These are phyloP conservation scores for Prochilodus magdalenae DNA, from an alignment of 2,113 vertebrate species.

Conservation along the genomic window DNA sequence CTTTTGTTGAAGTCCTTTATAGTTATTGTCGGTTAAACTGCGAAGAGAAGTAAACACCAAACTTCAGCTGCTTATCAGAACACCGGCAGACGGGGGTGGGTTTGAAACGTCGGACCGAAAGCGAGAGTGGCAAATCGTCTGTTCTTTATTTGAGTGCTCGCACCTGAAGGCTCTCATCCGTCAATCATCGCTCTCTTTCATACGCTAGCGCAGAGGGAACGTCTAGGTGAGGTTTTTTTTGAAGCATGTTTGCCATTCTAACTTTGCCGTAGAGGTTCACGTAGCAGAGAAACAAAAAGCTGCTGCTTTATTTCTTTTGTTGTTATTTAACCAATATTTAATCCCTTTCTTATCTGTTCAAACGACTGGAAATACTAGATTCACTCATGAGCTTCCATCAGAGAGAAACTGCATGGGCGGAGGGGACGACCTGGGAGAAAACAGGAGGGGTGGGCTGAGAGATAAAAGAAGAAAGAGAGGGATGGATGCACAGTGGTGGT, in stretches of 20 bases:
- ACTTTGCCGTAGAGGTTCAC: not conserved
- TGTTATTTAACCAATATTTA: not conserved
- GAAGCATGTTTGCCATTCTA: not conserved
- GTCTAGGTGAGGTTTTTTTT: not conserved
- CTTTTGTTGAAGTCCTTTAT: not conserved
- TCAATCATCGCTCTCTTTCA: not conserved
- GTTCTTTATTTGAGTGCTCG: slow-evolving; percentile 19
- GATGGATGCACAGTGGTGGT: not conserved
- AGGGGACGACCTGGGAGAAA: slow-evolving; percentile 1
- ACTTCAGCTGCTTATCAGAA: not conserved
- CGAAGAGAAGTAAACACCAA: not conserved
- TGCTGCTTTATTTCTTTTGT: not conserved
- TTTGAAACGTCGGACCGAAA: not conserved
- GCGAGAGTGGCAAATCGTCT: not conserved
- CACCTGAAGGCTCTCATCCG: slow-evolving; percentile 17
- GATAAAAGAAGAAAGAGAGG: slow-evolving; percentile 11
- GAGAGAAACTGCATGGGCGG: not conserved
- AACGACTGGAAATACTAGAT: slow-evolving; percentile 10
- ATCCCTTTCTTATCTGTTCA: not conserved
- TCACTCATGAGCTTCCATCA: not conserved
- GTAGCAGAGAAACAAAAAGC: not conserved
- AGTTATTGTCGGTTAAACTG: not conserved
- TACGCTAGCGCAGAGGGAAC: not conserved
- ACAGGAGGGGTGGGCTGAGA: slow-evolving; percentile 1
- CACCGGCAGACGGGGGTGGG: not conserved